phyloP scores from a whole-genome alignment of 2,113 vertebrate genomes.

The Pseudolaguvia tuberculata region DNA sequence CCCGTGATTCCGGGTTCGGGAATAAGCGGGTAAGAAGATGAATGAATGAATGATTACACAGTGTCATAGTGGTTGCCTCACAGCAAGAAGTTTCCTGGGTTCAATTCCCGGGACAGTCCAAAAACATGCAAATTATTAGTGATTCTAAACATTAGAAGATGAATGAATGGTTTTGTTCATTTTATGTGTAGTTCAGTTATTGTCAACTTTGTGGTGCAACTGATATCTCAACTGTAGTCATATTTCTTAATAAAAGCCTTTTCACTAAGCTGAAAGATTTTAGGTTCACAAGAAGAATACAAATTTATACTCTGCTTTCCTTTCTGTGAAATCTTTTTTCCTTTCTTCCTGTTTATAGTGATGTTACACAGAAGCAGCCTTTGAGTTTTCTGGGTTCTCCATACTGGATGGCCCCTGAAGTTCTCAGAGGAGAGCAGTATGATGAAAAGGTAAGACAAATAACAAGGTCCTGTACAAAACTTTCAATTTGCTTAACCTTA shows the following conservation, averaged over 20 bases:
- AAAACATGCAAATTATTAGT: no score
- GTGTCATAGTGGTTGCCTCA: no score
- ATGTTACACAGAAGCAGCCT: conserved; percentile 73
- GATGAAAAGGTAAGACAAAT: conserved; percentile 81
- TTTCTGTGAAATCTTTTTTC: not conserved
- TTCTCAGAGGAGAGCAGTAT: conserved; percentile 86
- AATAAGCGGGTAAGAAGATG: no score
- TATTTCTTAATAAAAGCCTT: not conserved
- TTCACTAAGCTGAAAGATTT: not conserved
- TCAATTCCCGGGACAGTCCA: no score
- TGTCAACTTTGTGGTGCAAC: no score
- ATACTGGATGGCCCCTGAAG: conserved; percentile 96
- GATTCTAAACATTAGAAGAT: no score
- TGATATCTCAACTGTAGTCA: not conserved
- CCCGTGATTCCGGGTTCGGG: no score
- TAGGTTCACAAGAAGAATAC: not conserved
- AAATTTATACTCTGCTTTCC: not conserved
- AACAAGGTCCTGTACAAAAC: not conserved
- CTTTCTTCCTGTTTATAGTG: conserved; percentile 60
- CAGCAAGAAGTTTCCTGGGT: no score
- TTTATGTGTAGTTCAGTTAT: no score
- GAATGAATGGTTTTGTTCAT: no score
- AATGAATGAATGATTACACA: no score
- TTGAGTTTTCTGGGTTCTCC: conserved; percentile 92
- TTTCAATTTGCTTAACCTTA: not conserved